Percentiles rank a stretch among this genome's conserved stretches.
Conservation (phyloP, 2,113 vertebrate species). For the Myiozetetes cayanensis region DNA sequence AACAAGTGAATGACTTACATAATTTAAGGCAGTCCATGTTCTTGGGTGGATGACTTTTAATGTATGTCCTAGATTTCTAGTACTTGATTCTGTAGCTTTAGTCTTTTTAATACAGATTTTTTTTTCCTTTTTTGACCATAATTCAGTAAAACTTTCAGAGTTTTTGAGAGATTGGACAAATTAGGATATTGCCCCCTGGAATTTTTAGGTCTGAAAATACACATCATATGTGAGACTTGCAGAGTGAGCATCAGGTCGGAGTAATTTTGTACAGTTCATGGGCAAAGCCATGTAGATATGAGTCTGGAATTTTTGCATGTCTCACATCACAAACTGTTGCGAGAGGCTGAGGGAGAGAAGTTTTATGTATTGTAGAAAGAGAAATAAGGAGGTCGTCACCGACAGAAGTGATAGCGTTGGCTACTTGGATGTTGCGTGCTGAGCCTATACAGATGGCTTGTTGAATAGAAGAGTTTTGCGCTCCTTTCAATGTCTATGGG, state of each 20-base stretch:
- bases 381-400: background rate
- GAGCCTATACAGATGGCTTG: background rate
- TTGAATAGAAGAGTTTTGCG: background rate
- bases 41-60: background rate
- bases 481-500: background rate
- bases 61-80: background rate
- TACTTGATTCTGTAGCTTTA: background rate
- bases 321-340: background rate
- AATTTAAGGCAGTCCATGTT: background rate
- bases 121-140: background rate
- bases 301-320: background rate
- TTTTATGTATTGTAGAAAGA: background rate
- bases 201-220: background rate
- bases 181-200: background rate
- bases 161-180: background rate
- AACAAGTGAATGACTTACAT: background rate
- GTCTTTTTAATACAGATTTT: background rate
- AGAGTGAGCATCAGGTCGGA: background rate
- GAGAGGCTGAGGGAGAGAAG: background rate
- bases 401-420: background rate
- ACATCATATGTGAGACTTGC: fast-evolving
- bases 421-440: background rate
- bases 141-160: background rate
- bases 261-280: background rate
- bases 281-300: background rate